Conservation (phyloP, 2,888 invertebrate genomes). For the Aphelenchoides bicaudatus region DNA sequence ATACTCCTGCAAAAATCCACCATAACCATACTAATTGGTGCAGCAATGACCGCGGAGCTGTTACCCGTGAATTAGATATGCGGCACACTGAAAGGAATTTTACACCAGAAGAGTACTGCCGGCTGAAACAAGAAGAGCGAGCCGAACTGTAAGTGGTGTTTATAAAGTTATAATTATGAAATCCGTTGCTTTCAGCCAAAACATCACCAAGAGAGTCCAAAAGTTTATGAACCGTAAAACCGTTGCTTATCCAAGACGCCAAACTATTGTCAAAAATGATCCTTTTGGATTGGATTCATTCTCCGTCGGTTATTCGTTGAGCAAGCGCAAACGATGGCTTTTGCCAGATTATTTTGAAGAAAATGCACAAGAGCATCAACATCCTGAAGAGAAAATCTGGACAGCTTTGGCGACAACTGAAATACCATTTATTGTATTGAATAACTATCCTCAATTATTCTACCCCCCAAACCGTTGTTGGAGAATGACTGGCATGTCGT, state of each 20-base stretch:
- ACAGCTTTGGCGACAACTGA: background rate
- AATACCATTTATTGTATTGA: background rate
- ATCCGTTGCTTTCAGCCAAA: too few relatives aligned
- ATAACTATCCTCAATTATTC: background rate
- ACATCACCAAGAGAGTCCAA: conserved; percentile 4
- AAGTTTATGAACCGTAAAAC: conserved; percentile 1
- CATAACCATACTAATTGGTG: background rate
- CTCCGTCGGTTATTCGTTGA: background rate
- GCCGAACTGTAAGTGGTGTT: conserved; percentile 1
- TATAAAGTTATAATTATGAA: too few relatives aligned
- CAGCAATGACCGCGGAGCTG: background rate
- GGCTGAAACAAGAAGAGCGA: too few relatives aligned
- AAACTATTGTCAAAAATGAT: background rate
- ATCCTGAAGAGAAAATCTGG: background rate
- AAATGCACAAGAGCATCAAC: background rate
- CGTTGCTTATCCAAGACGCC: too few relatives aligned
- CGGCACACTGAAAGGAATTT: too few relatives aligned
- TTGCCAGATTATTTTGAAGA: conserved; percentile 5
- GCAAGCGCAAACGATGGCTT: conserved; percentile 6
- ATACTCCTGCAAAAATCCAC: background rate
- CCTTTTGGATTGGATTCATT: conserved; percentile 6
- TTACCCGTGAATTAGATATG: too few relatives aligned
- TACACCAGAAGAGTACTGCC: too few relatives aligned
- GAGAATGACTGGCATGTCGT: background rate
- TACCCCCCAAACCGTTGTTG: background rate